A percentile compares a stretch with the other conserved stretches of the same genome.
Evolutionary conservation across 2,888 invertebrate species (phyloP).

Genomic region (Noctua janthe): DNA sequence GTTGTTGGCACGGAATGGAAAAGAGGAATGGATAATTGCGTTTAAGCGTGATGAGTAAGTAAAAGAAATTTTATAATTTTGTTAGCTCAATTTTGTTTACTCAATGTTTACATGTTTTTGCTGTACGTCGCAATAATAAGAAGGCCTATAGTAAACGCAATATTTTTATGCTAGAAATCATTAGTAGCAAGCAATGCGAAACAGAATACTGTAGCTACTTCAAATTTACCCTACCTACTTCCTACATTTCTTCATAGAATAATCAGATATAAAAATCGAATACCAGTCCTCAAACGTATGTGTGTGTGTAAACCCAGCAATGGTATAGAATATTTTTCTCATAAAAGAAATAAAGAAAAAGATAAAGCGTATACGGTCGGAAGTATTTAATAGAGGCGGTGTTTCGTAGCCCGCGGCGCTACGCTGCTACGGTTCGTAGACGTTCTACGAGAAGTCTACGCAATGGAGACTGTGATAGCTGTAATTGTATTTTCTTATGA

Average conservation of each 20-base stretch:
- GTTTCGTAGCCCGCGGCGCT: conserved; percentile 65
- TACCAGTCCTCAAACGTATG: conserved; percentile 3
- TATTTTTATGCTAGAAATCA: neutral
- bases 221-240: neutral
- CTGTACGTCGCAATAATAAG: neutral
- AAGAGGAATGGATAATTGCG: neutral
- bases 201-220: neutral
- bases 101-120: neutral
- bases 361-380: conserved; percentile 57
- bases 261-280: conserved; percentile 28
- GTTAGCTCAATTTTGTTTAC: neutral
- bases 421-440: conserved; percentile 67
- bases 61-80: neutral
- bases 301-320: conserved; percentile 18
- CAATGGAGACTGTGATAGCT: conserved; percentile 51
- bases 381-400: conserved; percentile 65
- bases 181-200: neutral
- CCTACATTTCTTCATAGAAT: conserved; percentile 16
- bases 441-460: conserved; percentile 58
- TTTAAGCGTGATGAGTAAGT: neutral
- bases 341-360: conserved; percentile 59
- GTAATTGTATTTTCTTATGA: conserved; percentile 56
- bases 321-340: conserved; percentile 57
- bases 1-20: neutral
- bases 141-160: neutral